Conservation (phyloP, 2,888 invertebrate species). For the Agapetus fuscipes region DNA sequence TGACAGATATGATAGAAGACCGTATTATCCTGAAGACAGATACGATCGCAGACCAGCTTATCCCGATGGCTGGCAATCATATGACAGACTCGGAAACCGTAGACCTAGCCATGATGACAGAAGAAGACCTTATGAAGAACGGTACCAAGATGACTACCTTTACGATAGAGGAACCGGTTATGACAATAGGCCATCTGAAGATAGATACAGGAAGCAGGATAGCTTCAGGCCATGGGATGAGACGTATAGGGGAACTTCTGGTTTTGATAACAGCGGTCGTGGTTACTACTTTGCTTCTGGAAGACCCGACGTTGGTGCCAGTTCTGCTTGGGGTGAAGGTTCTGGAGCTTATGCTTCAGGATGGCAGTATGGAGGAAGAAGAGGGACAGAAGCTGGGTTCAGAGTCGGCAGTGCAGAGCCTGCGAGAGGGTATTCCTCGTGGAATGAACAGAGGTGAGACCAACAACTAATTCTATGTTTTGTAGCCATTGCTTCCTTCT, state of each 20-base stretch:
- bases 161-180: slow-evolving; percentile 13
- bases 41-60: slow-evolving; percentile 12
- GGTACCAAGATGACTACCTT: slow-evolving; percentile 2
- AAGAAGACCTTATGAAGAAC: slow-evolving; percentile 4
- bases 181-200: slow-evolving; percentile 12
- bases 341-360: slow-evolving; percentile 23
- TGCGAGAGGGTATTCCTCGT: slow-evolving; percentile 9
- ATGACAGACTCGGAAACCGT: slow-evolving; percentile 15
- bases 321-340: slow-evolving; percentile 28
- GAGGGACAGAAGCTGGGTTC: slow-evolving; percentile 1
- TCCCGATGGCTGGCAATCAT: slow-evolving; percentile 14
- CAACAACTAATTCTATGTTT: too few relatives aligned
- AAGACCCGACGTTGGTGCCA: slow-evolving; percentile 34
- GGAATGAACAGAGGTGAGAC: slow-evolving; percentile 19
- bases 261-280: slow-evolving; percentile 52
- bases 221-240: slow-evolving; percentile 51
- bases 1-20: slow-evolving; percentile 8
- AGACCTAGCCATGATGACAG: slow-evolving; percentile 6
- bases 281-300: slow-evolving; percentile 54
- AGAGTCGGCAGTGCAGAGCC: slow-evolving; percentile 2
- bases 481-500: too few relatives aligned
- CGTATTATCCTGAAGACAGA: slow-evolving; percentile 13
- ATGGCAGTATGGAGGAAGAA: slow-evolving; percentile 16
- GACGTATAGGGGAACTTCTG: slow-evolving; percentile 51
- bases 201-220: slow-evolving; percentile 13